These are phyloP conservation scores for Apodemia zela DNA, from an alignment of 2,888 invertebrate genomes.

Conservation along the genomic window DNA sequence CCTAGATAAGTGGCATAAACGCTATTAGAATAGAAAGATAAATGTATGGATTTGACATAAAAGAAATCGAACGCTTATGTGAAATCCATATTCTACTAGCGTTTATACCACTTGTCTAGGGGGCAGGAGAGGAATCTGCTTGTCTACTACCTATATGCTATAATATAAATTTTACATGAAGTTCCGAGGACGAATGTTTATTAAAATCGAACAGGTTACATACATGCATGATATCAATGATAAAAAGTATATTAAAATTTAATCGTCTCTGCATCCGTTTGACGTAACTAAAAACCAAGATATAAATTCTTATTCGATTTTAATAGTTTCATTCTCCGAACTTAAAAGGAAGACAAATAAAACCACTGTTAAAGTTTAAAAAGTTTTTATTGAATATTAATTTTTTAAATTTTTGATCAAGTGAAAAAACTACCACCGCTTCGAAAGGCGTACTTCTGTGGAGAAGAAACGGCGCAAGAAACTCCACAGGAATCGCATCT, in stretches of 20 bases:
- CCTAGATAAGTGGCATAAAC: no score
- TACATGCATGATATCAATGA: no score
- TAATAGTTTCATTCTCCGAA: neutral
- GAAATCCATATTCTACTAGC: no score
- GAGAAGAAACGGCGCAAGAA: constrained; percentile 75
- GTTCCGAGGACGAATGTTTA: neutral
- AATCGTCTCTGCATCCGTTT: no score
- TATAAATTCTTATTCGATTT: neutral
- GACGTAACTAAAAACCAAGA: no score
- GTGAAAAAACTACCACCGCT: constrained; percentile 46
- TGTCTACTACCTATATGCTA: no score
- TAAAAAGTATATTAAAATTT: no score
- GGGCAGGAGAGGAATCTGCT: no score
- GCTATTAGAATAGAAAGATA: no score
- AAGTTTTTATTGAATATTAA: constrained; percentile 12
- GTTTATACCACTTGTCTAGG: no score
- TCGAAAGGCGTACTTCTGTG: constrained; percentile 58
- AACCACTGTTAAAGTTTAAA: constrained; percentile 41
- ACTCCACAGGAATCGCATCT: constrained; percentile 50
- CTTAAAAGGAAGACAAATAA: constrained; percentile 37
- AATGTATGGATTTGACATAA: no score
- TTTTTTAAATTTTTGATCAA: constrained; percentile 24
- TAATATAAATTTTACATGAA: neutral
- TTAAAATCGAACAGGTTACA: neutral
- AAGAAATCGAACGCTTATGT: no score